Conservation (phyloP, 23 tunicate genomes). For the Diplosoma virens region DNA sequence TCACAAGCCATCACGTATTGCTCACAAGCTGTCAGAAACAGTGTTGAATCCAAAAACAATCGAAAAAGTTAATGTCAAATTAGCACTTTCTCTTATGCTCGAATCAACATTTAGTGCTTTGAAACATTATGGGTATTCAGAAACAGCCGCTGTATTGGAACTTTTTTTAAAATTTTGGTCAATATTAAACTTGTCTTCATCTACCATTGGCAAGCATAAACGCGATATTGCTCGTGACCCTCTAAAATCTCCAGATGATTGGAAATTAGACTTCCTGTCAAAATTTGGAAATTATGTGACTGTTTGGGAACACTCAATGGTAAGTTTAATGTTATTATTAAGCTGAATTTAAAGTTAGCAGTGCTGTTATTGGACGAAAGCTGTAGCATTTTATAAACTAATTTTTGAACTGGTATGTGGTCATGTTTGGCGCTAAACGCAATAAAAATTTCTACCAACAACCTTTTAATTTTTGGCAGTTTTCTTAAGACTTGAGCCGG, state of each 20-base stretch:
- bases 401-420: no score
- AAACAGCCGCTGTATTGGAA: slow-evolving; percentile 9
- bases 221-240: not conserved
- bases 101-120: slow-evolving; percentile 3
- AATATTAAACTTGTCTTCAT: slow-evolving; percentile 7
- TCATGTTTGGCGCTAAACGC: no score
- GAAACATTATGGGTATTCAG: not conserved
- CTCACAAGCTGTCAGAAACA: slow-evolving; percentile 14
- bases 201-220: not conserved
- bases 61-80: slow-evolving; percentile 10
- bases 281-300: not conserved
- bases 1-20: not conserved
- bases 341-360: no score
- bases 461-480: no score
- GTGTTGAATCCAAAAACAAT: slow-evolving; percentile 10
- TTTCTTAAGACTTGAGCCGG: no score
- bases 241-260: slow-evolving; percentile 8
- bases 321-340: no score
- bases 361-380: no score
- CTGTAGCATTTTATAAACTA: no score
- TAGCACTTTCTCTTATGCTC: not conserved
- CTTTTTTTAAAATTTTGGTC: slow-evolving; percentile 9
- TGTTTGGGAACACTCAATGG: not conserved
- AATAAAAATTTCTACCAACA: no score
- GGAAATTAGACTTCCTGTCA: slow-evolving; percentile 12